Evolutionary conservation across 2,797 vertebrate species (phyloP).

Genomic region (Cyclura pinguis): DNA sequence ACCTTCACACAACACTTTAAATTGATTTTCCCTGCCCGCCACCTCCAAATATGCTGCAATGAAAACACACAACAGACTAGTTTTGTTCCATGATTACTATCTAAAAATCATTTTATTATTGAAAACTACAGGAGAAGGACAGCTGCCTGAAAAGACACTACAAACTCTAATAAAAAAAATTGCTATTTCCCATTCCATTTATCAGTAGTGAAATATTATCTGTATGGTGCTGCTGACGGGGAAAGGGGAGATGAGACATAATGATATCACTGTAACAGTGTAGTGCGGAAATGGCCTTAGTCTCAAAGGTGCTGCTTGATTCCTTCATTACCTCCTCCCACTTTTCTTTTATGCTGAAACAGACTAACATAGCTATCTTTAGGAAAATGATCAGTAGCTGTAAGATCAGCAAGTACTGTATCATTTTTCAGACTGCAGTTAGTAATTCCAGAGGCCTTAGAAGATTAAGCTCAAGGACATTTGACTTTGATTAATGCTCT

Average conservation of each 20-base stretch:
- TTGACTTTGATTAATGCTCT: background rate
- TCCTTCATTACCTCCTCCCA: too few relatives aligned
- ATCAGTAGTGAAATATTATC: constrained; percentile 56
- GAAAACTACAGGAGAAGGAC: background rate
- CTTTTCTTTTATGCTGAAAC: too few relatives aligned
- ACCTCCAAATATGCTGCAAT: background rate
- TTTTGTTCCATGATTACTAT: constrained; percentile 29
- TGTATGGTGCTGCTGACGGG: constrained; percentile 28
- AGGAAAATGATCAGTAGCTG: too few relatives aligned
- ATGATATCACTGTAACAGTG: too few relatives aligned
- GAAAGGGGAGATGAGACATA: background rate
- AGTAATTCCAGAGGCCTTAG: background rate
- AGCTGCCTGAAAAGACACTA: constrained; percentile 16
- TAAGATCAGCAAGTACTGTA: background rate
- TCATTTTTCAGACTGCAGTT: background rate
- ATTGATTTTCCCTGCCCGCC: background rate
- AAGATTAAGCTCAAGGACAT: background rate
- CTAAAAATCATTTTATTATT: constrained; percentile 49
- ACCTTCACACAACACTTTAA: background rate
- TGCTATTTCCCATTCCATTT: constrained; percentile 50
- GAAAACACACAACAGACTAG: background rate
- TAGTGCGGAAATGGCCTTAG: too few relatives aligned
- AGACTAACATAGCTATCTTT: too few relatives aligned
- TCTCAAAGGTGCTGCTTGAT: too few relatives aligned
- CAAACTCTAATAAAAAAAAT: constrained; percentile 25